Conservation (phyloP, 2,113 vertebrate genomes). For the Myocastor coypus region DNA sequence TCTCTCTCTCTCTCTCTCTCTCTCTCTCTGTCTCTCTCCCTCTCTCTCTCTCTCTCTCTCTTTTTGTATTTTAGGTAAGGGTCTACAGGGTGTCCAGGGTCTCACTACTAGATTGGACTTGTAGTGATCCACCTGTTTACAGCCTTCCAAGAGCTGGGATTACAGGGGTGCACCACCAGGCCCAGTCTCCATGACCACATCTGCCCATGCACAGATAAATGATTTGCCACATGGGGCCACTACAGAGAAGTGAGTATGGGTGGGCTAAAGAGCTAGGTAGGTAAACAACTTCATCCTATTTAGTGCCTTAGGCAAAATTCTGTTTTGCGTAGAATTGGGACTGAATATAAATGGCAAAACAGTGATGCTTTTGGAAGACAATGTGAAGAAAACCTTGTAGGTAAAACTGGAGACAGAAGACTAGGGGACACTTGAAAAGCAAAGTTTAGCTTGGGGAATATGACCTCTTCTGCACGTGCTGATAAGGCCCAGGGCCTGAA, state of each 20-base stretch:
- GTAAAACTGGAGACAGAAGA: neutral
- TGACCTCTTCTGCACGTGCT: neutral
- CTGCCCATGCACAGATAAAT: neutral
- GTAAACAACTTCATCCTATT: neutral
- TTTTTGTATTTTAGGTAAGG: no score
- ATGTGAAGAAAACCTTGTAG: neutral
- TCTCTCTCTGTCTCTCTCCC: no score
- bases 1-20: no score
- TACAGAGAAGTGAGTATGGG: neutral
- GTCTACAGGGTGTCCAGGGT: no score
- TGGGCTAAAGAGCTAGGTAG: neutral
- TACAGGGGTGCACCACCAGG: no score
- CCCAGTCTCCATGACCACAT: neutral
- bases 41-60: no score
- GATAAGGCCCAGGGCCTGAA: neutral
- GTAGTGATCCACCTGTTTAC: no score
- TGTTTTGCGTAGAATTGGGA: neutral
- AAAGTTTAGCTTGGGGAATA: neutral
- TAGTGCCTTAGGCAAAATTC: neutral
- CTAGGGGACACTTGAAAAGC: neutral
- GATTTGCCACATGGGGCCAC: neutral
- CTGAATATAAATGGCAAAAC: neutral
- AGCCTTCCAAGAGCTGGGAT: no score
- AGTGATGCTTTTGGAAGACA: neutral
- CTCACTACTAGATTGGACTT: no score